A percentile compares a stretch with the other conserved stretches of the same genome.
Conservation (phyloP, 2,113 vertebrate species). For the Daphoenositta chrysoptera region DNA sequence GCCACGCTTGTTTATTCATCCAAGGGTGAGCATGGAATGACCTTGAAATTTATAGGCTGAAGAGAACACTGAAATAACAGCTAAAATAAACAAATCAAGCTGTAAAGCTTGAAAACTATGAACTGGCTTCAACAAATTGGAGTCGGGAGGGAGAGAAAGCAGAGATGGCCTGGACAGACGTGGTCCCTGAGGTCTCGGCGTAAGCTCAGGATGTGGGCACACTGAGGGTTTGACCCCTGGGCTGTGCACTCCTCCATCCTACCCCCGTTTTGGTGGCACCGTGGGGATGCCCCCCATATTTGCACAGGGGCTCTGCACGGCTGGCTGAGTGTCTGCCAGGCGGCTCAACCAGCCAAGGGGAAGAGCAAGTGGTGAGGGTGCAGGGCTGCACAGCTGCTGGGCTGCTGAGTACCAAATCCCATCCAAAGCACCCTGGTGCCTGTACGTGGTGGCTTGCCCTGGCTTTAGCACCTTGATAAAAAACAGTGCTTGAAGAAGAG, state of each 20-base stretch:
- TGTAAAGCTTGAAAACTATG: slow-evolving; percentile 45
- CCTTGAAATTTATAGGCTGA: slow-evolving; percentile 69
- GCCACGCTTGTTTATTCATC: slow-evolving; percentile 48
- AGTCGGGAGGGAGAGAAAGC: not conserved
- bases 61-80: slow-evolving; percentile 44
- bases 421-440: not conserved
- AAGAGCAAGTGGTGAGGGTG: not conserved
- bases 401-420: not conserved
- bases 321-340: not conserved
- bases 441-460: not conserved
- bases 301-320: rapidly evolving
- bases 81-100: slow-evolving; percentile 61
- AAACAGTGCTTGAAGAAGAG: not conserved
- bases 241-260: not conserved
- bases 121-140: not conserved
- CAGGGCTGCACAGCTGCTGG: not conserved
- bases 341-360: not conserved
- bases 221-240: not conserved
- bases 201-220: not conserved
- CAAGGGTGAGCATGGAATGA: slow-evolving; percentile 39
- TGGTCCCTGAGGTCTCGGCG: not conserved
- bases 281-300: not conserved
- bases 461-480: not conserved
- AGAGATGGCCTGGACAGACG: not conserved
- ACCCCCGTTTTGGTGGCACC: not conserved